Percentiles rank a stretch among this genome's conserved stretches.
phyloP scores from a whole-genome alignment of 2,113 vertebrate species.

The Silurus glanis region DNA sequence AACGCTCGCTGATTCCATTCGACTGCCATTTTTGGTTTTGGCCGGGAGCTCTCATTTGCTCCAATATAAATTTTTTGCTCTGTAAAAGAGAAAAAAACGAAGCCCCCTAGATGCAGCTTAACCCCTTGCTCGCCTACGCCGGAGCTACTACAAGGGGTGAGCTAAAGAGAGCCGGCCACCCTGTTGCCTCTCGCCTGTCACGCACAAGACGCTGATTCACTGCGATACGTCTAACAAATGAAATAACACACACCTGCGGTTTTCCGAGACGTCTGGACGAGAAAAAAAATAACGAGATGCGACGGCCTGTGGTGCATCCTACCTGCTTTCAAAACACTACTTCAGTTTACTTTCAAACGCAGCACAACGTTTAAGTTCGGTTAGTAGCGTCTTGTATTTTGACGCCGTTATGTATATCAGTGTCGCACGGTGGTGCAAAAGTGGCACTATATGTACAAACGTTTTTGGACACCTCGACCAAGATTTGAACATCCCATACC shows the following conservation, averaged over 20 bases:
- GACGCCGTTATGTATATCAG: neutral
- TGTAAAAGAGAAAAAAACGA: neutral
- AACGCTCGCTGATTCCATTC: constrained; percentile 9
- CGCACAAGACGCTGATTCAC: constrained; percentile 3
- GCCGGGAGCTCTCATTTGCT: constrained; percentile 14
- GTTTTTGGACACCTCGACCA: neutral
- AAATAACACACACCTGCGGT: constrained; percentile 2
- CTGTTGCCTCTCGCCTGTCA: neutral
- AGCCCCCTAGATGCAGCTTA: neutral
- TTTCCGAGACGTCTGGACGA: neutral
- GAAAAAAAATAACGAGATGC: neutral
- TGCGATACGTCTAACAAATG: neutral
- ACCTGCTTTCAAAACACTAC: neutral
- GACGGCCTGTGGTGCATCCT: neutral
- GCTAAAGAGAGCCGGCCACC: neutral
- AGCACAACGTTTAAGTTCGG: neutral
- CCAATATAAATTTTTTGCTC: neutral
- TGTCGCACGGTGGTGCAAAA: neutral
- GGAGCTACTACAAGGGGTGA: neutral
- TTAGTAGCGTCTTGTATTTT: too few species aligned
- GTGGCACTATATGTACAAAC: too few species aligned
- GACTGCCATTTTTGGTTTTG: neutral
- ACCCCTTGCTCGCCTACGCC: neutral
- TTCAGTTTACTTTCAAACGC: neutral
- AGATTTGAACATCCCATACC: neutral